Percentiles rank a stretch among this genome's conserved stretches.
These are phyloP conservation scores for Cetonia aurata DNA, from an alignment of 2,888 invertebrate species.

Conservation along the genomic window DNA sequence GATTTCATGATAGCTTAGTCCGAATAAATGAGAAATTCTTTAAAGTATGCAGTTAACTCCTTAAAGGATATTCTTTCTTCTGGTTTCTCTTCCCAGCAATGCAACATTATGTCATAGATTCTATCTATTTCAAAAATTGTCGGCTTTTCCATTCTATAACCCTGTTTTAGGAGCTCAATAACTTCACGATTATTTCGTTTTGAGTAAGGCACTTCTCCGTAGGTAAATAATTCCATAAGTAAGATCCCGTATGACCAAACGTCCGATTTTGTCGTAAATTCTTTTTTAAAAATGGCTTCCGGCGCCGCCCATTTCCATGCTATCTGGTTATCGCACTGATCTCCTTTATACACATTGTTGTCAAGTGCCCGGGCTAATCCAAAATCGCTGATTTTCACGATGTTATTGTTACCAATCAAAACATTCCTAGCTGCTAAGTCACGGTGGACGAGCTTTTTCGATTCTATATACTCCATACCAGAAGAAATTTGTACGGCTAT, in stretches of 20 bases:
- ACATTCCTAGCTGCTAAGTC: slow-evolving; percentile 97
- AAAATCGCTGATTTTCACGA: slow-evolving; percentile 87
- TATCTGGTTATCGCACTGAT: slow-evolving; percentile 92
- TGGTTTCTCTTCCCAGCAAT: slow-evolving; percentile 95
- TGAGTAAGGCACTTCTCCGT: slow-evolving; percentile 98
- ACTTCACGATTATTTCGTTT: slow-evolving; percentile 98
- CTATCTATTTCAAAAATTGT: slow-evolving; percentile 91
- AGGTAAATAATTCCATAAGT: slow-evolving; percentile 94
- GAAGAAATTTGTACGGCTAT: slow-evolving; percentile 95
- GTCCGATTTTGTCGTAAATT: slow-evolving; percentile 98
- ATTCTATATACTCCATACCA: slow-evolving; percentile 95
- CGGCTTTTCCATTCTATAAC: slow-evolving; percentile 98
- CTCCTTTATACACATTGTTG: slow-evolving; percentile 97
- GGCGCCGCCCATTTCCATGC: slow-evolving; percentile 99
- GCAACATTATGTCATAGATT: slow-evolving; percentile 94
- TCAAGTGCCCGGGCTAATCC: slow-evolving; percentile 97
- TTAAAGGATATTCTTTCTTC: slow-evolving; percentile 98
- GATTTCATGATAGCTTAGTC: neutral
- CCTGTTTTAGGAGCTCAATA: slow-evolving; percentile 94
- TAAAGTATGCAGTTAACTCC: slow-evolving; percentile 96
- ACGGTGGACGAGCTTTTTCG: slow-evolving; percentile 92
- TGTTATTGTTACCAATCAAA: slow-evolving; percentile 84
- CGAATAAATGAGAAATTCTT: slow-evolving; percentile 75
- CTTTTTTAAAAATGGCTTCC: slow-evolving; percentile 93
- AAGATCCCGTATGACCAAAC: slow-evolving; percentile 99